These are phyloP conservation scores for Acronicta leporina DNA, from an alignment of 2,888 invertebrate species.

Conservation along the genomic window DNA sequence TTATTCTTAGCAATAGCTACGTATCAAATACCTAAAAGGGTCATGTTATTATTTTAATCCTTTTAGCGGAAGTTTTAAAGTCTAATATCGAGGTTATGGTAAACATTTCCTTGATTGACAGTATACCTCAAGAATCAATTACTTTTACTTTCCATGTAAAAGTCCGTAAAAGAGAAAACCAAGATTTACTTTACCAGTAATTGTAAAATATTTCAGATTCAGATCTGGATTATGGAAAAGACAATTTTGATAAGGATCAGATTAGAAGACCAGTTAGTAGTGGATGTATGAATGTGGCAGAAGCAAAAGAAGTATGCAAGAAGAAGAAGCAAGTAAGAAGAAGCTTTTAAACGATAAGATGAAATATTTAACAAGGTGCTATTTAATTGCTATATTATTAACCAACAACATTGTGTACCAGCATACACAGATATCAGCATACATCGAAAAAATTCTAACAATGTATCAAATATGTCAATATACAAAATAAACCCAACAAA, in stretches of 20 bases:
- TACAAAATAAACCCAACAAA: slow-evolving; percentile 36
- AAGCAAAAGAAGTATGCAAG: too few relatives aligned
- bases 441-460: slow-evolving; percentile 4
- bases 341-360: slow-evolving; percentile 12
- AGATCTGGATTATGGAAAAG: slow-evolving; percentile 13
- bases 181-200: slow-evolving; percentile 57
- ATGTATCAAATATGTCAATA: slow-evolving; percentile 20
- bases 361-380: not conserved
- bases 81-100: slow-evolving; percentile 46
- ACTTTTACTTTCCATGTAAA: slow-evolving; percentile 58
- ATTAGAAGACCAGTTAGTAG: too few relatives aligned
- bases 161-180: slow-evolving; percentile 56
- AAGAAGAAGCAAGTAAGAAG: too few relatives aligned
- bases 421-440: not conserved
- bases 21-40: slow-evolving; percentile 9
- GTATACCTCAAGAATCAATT: slow-evolving; percentile 62
- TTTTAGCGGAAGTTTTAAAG: slow-evolving; percentile 28
- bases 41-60: slow-evolving; percentile 39
- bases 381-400: too few relatives aligned
- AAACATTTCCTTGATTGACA: slow-evolving; percentile 66
- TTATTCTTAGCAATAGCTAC: not conserved
- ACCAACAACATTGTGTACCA: not conserved
- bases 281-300: too few relatives aligned
- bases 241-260: slow-evolving; percentile 16
- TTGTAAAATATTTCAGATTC: slow-evolving; percentile 46